Base-by-base conservation (phyloP, 2,113 vertebrate species). In the Gallinago jamesoni region DNA sequence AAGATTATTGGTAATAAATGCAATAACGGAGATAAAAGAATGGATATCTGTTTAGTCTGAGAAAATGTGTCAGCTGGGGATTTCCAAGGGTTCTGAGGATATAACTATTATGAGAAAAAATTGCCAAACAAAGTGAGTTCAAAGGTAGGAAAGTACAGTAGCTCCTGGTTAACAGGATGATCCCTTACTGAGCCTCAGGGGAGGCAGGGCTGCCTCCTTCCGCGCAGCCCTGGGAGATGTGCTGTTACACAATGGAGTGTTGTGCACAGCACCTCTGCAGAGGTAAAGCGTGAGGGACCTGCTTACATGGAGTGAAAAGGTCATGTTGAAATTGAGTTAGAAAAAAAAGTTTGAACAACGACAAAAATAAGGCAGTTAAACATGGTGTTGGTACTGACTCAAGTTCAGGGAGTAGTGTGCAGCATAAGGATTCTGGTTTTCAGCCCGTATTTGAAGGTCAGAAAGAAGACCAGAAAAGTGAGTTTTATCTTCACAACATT, bases 41-140 rank as follows among this genome's bases (percentile, higher is more conserved):
- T 16, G 28, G 47, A 28, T 84, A 89, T 92, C 33, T 84, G 31
- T 96, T 96, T 89, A 89, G 84, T 94, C 80, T 95, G 60, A 89
- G 82, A 89, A 92, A 81, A 66, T 47, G 23, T 0, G 0, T 35
- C 72, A 84, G 28, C 52, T 75, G 64, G 84, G 83, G 43, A 87
- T 79, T 96, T 82, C 69, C 56, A 89, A 63, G 47, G 72, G 59
- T 75, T 87, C 91, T 74, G 47, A 81, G 86, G 83, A 84, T 86
- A 57, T 37, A 83, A 67, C n/a, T 78, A 33, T 82, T 66, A 59
- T 74, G 76, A 80, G 85, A 86, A 93, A 93, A 92, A 30, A 35
- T 17, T 47, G 43, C 22, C 76, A 92, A 87, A 78, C 13, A 86
- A 21, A 37, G 59, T 31, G 43, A 97, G 47, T 93, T 92, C 76